Conservation (phyloP, 2,888 invertebrate species). For the Cylindroiulus punctatus region DNA sequence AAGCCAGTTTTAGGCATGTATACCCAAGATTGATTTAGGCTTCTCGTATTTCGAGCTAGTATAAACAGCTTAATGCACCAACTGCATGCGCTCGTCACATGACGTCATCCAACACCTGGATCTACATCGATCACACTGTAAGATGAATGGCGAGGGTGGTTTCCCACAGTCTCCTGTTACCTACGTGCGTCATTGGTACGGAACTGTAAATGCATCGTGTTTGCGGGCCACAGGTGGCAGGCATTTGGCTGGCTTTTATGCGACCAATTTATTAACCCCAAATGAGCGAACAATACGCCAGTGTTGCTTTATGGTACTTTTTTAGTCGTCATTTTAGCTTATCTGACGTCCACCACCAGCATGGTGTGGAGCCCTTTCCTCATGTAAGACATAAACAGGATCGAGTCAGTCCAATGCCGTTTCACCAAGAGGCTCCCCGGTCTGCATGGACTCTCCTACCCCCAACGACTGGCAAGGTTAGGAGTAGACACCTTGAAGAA, state of each 20-base stretch:
- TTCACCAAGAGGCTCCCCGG: too few relatives aligned
- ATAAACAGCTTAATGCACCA: constrained; percentile 15
- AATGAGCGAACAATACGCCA: neutral
- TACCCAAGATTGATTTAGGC: neutral
- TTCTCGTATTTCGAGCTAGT: neutral
- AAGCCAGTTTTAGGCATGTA: neutral
- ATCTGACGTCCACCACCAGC: neutral
- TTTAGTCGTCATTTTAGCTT: neutral
- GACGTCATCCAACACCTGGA: constrained; percentile 38
- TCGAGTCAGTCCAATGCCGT: too few relatives aligned
- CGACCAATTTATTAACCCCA: neutral
- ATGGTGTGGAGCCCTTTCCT: too few relatives aligned
- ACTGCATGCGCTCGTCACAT: neutral
- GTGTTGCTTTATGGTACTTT: neutral
- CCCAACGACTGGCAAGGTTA: too few relatives aligned
- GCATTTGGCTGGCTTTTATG: constrained; percentile 13
- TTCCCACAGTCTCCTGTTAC: neutral
- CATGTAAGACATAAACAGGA: too few relatives aligned
- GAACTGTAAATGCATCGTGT: constrained; percentile 15
- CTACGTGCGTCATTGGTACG: constrained; percentile 16
- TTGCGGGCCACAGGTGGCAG: constrained; percentile 36
- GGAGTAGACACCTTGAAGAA: too few relatives aligned
- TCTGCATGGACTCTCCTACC: too few relatives aligned
- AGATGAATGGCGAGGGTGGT: constrained; percentile 2
- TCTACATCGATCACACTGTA: neutral